These are phyloP conservation scores for Leptopilina boulardi DNA, from an alignment of 1,140 invertebrate genomes.

Conservation along the genomic window DNA sequence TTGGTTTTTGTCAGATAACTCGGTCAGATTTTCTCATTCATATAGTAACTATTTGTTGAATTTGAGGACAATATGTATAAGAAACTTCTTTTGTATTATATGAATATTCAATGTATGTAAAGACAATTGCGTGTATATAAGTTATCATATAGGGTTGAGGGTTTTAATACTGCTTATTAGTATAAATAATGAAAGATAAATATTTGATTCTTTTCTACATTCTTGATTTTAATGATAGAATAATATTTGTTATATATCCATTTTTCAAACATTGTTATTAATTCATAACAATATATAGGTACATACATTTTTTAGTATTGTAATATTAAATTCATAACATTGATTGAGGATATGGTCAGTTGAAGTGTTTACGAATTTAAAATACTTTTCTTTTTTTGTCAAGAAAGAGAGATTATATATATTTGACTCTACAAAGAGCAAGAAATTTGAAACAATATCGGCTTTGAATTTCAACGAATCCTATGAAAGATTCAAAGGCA, in stretches of 20 bases:
- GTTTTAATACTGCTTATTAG: neutral
- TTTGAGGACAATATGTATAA: neutral
- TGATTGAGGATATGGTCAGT: neutral
- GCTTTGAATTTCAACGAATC: slow-evolving; percentile 31
- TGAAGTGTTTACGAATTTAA: neutral
- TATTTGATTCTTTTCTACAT: neutral
- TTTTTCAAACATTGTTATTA: neutral
- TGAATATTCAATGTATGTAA: neutral
- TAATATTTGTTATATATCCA: neutral
- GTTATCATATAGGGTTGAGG: neutral
- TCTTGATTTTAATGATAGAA: no score
- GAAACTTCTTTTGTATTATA: neutral
- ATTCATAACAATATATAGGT: neutral
- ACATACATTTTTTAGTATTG: neutral
- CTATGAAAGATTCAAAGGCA: slow-evolving; percentile 22
- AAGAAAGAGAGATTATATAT: neutral
- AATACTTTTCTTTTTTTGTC: neutral
- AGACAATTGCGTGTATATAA: neutral
- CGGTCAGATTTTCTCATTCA: slow-evolving; percentile 18
- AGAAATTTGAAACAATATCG: slow-evolving; percentile 29
- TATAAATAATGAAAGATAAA: neutral
- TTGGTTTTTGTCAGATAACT: neutral
- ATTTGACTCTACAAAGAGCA: neutral
- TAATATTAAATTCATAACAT: neutral
- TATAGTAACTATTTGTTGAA: neutral